Conservation (phyloP, 2,888 invertebrate genomes). For the Artemia sinica region DNA sequence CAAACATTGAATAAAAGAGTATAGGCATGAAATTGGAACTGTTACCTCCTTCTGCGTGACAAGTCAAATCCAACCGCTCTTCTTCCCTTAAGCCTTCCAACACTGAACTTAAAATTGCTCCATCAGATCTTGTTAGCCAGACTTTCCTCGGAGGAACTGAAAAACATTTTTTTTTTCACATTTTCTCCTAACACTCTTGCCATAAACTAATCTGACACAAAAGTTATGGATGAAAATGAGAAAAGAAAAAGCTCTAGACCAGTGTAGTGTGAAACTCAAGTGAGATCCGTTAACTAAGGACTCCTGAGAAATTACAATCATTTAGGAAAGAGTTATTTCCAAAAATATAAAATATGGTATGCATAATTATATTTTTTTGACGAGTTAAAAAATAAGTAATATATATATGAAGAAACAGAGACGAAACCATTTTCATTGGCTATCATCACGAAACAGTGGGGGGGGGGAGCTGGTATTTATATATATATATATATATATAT, state of each 20-base stretch:
- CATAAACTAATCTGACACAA: neutral
- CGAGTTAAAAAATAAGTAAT: too few relatives aligned
- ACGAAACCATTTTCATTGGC: too few relatives aligned
- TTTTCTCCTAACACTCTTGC: neutral
- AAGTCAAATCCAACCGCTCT: constrained; percentile 1
- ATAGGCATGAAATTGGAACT: neutral
- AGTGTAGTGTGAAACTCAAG: constrained; percentile 8
- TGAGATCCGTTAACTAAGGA: neutral
- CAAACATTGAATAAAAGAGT: neutral
- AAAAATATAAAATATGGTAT: too few relatives aligned
- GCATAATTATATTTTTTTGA: too few relatives aligned
- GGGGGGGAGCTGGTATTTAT: too few relatives aligned
- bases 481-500: too few relatives aligned
- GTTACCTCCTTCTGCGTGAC: constrained; percentile 7
- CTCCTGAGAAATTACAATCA: neutral
- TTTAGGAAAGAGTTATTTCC: too few relatives aligned
- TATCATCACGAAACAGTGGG: too few relatives aligned
- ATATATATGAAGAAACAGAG: too few relatives aligned
- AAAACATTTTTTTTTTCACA: neutral
- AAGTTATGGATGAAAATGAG: neutral
- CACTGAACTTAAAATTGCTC: neutral
- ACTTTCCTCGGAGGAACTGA: constrained; percentile 8
- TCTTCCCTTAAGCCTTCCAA: constrained; percentile 1
- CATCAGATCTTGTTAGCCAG: neutral
- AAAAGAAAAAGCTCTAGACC: neutral